Base-by-base conservation (phyloP, 2,797 vertebrate species). In the Acipenser transmontanus region DNA sequence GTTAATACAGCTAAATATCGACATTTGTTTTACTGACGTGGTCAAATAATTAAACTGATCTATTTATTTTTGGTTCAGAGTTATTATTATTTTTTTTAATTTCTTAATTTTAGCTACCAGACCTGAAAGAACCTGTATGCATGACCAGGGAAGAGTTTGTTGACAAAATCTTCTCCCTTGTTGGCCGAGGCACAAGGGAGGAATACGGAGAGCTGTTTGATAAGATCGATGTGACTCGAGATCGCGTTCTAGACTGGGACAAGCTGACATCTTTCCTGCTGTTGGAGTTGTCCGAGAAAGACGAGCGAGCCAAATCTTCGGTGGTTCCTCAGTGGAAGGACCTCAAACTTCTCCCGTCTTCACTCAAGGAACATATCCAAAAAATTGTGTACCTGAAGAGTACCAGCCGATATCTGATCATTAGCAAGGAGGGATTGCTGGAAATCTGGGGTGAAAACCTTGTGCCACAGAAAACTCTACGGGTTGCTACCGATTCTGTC, bases 121-220 rank as follows among this genome's bases (percentile, higher is more conserved):
- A 57, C 9, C 7, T 57, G 14, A 57, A 57, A 13, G 64, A 65
- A 59, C 62, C 72, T 49, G 50, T 71, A 62, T 82, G 75, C 64
- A 80, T 92, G 81, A 82, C 79, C 69, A 87, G 82, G 77, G 74
- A 76, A 61, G 85, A 91, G 65, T 91, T 94, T 68, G 71, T 82
- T 10, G 67, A 85, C 54, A 86, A 70, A 64, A 85, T 87, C 70
- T 75, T 73, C 61, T 71, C 81, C 5, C 69, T 66, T 5, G 72
- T 92, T 1, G 84, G 82, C 47, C 74, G 49, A 1, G 89, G 92
- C 61, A 82, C 87, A 48, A 54, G 76, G 66, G 85, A 93, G 64
- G 88, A 94, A 49, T 94, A 89, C 5, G 88, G 86, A 34, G 82
- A 88, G 64, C 76, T 95, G 73, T 95, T 95, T 66, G 91, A 94